phyloP scores from a whole-genome alignment of 2,113 vertebrate species.

The human region GRCh38 chr15:22950001-22950500 shows the following conservation, averaged over 20 bases:
- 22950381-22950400: no score
- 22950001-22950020: not conserved
- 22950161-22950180: not conserved
- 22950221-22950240: not conserved
- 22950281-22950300: not conserved
- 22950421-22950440: not conserved
- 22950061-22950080: not conserved
- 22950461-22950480: no score
- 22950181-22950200: not conserved
- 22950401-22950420: not conserved
- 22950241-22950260: not conserved
- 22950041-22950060: not conserved
- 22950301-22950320: not conserved
- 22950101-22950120: not conserved
- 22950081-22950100: not conserved
- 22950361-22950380: not conserved
- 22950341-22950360: not conserved
- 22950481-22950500: fast-evolving
- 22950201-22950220: not conserved
- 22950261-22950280: not conserved
- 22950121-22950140: not conserved
- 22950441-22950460: not conserved
- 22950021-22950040: not conserved
- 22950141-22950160: not conserved
- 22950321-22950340: not conserved